Evolutionary conservation across 2,113 vertebrate genomes (phyloP).

Genomic region (Empidonax alnorum): DNA sequence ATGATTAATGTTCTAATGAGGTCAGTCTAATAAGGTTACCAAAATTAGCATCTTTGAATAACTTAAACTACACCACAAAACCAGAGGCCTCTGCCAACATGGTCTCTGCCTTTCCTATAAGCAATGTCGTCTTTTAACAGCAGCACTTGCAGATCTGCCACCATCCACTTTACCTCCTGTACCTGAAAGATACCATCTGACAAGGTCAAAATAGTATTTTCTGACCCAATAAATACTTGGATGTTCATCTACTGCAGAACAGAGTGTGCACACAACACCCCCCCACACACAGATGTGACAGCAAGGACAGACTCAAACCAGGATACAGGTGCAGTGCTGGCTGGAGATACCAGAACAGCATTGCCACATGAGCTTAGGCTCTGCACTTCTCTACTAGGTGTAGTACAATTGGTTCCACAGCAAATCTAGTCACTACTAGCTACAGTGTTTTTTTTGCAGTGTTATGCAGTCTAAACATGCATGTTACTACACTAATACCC

Average conservation of each 20-base stretch:
- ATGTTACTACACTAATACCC: neutral
- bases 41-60: neutral
- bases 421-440: neutral
- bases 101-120: neutral
- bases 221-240: neutral
- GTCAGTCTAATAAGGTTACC: neutral
- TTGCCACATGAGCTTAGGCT: neutral
- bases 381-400: neutral
- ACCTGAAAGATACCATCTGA: neutral
- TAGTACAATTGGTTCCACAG: accelerated
- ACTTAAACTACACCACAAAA: neutral
- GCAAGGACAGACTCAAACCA: neutral
- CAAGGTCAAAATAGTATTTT: neutral
- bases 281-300: neutral
- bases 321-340: neutral
- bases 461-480: neutral
- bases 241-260: neutral
- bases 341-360: neutral
- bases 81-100: neutral
- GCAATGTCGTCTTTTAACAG: neutral
- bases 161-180: neutral
- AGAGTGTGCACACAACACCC: accelerated
- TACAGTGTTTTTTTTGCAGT: neutral
- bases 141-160: neutral
- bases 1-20: neutral